Percentiles rank a stretch among this genome's conserved stretches.
Conservation (phyloP, 2,113 vertebrate genomes). For the Xiphophorus couchianus region DNA sequence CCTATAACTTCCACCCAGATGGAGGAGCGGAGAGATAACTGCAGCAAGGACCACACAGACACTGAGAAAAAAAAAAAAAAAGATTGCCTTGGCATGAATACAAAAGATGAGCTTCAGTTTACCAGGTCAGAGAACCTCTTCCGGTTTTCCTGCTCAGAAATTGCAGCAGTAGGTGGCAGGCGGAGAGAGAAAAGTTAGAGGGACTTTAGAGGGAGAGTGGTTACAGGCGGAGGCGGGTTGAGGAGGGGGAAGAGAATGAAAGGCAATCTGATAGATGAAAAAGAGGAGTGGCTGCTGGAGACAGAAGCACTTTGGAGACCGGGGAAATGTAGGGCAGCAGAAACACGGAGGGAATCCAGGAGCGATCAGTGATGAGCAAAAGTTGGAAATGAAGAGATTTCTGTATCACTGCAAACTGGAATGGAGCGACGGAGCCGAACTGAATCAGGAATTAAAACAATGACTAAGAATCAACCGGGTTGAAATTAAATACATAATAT, state of each 20-base stretch:
- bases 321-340: constrained; percentile 62
- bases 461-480: no score
- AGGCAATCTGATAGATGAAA: constrained; percentile 64
- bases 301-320: constrained; percentile 58
- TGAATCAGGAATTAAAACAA: no score
- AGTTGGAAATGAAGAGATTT: constrained; percentile 23
- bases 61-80: constrained; percentile 11
- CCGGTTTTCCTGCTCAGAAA: constrained; percentile 26
- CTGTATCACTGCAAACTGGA: no score
- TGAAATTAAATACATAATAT: no score
- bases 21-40: constrained; percentile 21
- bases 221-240: constrained; percentile 42
- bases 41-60: constrained; percentile 49
- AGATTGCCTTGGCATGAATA: constrained; percentile 62
- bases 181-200: constrained; percentile 38
- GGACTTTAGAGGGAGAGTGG: constrained; percentile 34
- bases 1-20: constrained; percentile 46
- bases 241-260: constrained; percentile 51
- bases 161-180: constrained; percentile 44
- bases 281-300: constrained; percentile 66
- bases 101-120: constrained; percentile 67
- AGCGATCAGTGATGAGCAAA: constrained; percentile 54
- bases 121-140: constrained; percentile 48
- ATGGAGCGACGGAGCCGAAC: no score
- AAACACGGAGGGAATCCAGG: constrained; percentile 51